These are phyloP conservation scores for Thunnus maccoyii DNA, from an alignment of 2,113 vertebrate species.

Conservation along the genomic window DNA sequence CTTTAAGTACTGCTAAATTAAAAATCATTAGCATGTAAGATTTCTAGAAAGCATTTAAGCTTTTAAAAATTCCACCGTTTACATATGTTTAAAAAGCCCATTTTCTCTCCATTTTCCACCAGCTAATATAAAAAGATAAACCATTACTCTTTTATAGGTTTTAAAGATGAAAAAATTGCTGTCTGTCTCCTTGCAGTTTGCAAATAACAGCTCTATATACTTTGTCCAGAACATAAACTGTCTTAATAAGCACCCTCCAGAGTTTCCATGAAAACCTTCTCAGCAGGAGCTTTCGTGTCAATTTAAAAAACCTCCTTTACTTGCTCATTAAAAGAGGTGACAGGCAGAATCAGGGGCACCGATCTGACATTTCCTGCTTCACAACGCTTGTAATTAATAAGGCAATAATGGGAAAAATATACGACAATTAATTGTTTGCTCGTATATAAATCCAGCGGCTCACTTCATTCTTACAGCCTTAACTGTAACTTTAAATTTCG, in stretches of 20 bases:
- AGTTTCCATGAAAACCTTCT: constrained; percentile 48
- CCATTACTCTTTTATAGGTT: too few species aligned
- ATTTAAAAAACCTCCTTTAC: constrained; percentile 44
- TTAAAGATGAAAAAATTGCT: not conserved
- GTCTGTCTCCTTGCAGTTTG: not conserved
- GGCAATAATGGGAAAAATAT: constrained; percentile 25
- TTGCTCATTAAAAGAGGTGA: constrained; percentile 59
- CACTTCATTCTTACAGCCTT: not conserved
- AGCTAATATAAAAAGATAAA: too few species aligned
- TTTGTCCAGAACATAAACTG: constrained; percentile 17
- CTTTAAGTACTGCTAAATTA: not conserved
- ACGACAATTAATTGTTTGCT: constrained; percentile 17
- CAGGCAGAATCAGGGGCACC: constrained; percentile 13
- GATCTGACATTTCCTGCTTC: constrained; percentile 57
- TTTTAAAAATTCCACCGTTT: not conserved
- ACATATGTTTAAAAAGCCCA: not conserved
- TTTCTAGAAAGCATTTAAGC: not conserved
- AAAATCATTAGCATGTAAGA: not conserved
- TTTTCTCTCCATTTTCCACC: not conserved
- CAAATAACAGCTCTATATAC: constrained; percentile 2
- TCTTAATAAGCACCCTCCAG: constrained; percentile 44
- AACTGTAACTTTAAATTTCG: not conserved
- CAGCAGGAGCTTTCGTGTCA: constrained; percentile 43
- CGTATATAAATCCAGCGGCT: not conserved
- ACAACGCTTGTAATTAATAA: constrained; percentile 41